Percentiles rank a stretch among this genome's conserved stretches.
Evolutionary conservation across 2,888 invertebrate genomes (phyloP).

Genomic region (Allacma fusca): DNA sequence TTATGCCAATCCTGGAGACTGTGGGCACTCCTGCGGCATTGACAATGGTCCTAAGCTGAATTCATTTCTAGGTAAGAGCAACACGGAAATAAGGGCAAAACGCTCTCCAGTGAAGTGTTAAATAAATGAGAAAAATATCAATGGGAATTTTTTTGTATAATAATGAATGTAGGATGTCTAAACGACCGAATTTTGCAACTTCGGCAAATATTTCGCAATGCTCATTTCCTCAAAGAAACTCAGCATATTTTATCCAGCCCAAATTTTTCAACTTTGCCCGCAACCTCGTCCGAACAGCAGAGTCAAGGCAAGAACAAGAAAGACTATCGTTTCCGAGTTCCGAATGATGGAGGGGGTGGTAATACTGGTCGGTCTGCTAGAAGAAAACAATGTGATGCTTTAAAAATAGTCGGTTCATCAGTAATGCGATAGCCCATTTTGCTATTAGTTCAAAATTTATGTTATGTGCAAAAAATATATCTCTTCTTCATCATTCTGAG

Average conservation of each 20-base stretch:
- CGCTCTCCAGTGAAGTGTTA: too few species aligned
- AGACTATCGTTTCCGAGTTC: background rate
- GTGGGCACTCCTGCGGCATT: slow-evolving; percentile 47
- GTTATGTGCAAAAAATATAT: background rate
- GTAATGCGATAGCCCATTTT: background rate
- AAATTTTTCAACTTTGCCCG: slow-evolving; percentile 9
- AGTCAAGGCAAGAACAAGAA: background rate
- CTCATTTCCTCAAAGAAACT: slow-evolving; percentile 42
- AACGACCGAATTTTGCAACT: slow-evolving; percentile 58
- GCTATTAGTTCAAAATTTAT: background rate
- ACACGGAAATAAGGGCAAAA: too few species aligned
- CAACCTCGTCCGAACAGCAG: background rate
- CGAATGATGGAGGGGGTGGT: background rate
- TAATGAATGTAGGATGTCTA: slow-evolving; percentile 50
- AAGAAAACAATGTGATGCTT: background rate
- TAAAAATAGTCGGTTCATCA: slow-evolving; percentile 18
- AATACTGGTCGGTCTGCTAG: background rate
- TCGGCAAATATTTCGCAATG: slow-evolving; percentile 51
- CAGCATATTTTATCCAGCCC: slow-evolving; percentile 36
- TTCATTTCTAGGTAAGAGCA: slow-evolving; percentile 57
- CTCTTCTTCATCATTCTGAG: too few species aligned
- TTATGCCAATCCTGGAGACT: slow-evolving; percentile 54
- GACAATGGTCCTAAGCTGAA: slow-evolving; percentile 56
- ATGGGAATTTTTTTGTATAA: background rate
- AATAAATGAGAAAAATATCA: too few species aligned